Evolutionary conservation across 37 sponge, comb jelly and placozoan genomes (phyloP).

Genomic region (Geodia barretti): DNA sequence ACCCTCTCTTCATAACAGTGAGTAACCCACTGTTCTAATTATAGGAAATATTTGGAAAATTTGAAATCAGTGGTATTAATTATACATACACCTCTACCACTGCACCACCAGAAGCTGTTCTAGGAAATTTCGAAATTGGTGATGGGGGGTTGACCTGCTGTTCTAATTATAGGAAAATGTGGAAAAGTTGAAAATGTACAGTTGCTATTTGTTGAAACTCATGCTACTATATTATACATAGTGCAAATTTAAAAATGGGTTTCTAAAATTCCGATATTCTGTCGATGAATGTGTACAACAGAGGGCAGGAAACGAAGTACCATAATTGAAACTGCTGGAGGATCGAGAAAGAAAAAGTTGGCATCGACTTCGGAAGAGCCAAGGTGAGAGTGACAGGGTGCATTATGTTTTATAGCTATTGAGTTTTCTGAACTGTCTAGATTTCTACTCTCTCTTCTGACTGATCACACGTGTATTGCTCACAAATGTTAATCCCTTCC

Average conservation of each 20-base stretch:
- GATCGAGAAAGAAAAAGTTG: slow-evolving; percentile 27
- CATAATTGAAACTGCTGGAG: background rate
- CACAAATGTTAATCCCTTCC: background rate
- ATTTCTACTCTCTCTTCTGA: background rate
- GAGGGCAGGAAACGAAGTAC: background rate
- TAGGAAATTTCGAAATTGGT: background rate
- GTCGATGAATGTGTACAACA: too few relatives aligned
- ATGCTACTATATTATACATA: background rate
- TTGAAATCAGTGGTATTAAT: background rate
- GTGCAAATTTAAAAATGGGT: background rate
- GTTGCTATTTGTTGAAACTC: background rate
- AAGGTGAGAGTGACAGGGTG: slow-evolving; percentile 11
- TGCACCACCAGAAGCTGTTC: background rate
- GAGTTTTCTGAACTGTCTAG: background rate
- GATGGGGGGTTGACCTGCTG: background rate
- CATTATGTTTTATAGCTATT: too few relatives aligned
- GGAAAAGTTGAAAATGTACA: too few relatives aligned
- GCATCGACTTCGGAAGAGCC: slow-evolving; percentile 28
- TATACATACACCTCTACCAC: background rate
- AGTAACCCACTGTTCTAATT: background rate
- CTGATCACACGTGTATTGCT: background rate
- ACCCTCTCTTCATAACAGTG: slow-evolving; percentile 1
- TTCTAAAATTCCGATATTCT: too few relatives aligned
- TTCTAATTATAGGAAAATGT: too few relatives aligned
- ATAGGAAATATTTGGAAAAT: background rate